These are phyloP conservation scores for Drepana arcuata DNA, from an alignment of 1,140 invertebrate species.

Conservation along the genomic window DNA sequence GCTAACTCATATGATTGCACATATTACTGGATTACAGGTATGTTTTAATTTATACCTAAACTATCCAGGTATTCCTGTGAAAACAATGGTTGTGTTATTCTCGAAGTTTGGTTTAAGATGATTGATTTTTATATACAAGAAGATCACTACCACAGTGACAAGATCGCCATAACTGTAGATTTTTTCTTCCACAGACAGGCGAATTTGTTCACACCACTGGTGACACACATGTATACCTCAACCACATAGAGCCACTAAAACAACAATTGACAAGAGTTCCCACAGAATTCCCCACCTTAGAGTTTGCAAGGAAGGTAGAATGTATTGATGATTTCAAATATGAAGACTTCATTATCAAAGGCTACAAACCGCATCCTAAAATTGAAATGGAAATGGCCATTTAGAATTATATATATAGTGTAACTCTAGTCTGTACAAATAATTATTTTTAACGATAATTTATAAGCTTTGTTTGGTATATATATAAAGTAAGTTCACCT, in stretches of 20 bases:
- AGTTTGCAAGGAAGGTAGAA: conserved; percentile 58
- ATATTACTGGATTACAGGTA: conserved; percentile 90
- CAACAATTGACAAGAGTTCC: conserved; percentile 88
- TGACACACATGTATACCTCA: conserved; percentile 96
- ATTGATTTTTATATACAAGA: no score
- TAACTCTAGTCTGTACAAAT: not conserved
- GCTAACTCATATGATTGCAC: conserved; percentile 96
- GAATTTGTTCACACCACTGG: conserved; percentile 98
- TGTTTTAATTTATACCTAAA: conserved; percentile 4
- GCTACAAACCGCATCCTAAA: conserved; percentile 92
- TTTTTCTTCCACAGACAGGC: conserved; percentile 79
- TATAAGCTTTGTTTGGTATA: no score
- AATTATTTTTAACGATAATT: not conserved
- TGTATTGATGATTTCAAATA: conserved; percentile 92
- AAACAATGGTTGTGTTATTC: no score
- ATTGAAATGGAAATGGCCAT: conserved; percentile 98
- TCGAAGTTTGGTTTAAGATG: no score
- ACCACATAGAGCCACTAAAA: conserved; percentile 90
- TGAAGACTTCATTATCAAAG: conserved; percentile 91
- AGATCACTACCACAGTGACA: no score
- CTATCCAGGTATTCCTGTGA: no score
- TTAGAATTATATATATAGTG: conserved; percentile 64
- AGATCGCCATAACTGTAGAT: no score
- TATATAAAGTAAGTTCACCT: no score
- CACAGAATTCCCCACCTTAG: conserved; percentile 86